Percentiles rank a stretch among this genome's conserved stretches.
Evolutionary conservation across 2,113 vertebrate species (phyloP).

Genomic region (Lontra canadensis): DNA sequence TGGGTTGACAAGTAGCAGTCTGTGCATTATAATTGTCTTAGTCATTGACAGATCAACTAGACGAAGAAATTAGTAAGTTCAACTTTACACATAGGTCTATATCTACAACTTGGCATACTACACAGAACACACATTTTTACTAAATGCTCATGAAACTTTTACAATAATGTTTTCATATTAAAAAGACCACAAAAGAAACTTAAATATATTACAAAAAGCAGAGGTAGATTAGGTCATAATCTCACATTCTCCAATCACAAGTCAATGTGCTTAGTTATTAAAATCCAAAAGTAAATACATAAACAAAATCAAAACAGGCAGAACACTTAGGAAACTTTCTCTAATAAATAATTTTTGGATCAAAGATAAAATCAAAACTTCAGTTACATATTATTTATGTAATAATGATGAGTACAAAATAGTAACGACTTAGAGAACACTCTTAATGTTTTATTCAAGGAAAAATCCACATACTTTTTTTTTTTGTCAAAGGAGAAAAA

Average conservation of each 20-base stretch:
- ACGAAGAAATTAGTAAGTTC: neutral
- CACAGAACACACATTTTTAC: neutral
- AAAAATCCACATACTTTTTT: neutral
- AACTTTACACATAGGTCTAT: neutral
- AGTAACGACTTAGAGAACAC: neutral
- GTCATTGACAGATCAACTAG: neutral
- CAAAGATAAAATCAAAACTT: neutral
- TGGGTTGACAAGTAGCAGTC: neutral
- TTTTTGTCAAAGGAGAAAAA: neutral
- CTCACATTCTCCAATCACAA: neutral
- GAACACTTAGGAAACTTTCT: neutral
- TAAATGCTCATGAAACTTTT: neutral
- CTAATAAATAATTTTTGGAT: neutral
- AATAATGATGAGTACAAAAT: neutral
- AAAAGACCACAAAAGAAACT: neutral
- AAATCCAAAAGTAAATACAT: neutral
- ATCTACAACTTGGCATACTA: neutral
- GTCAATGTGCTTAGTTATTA: neutral
- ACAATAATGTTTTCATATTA: neutral
- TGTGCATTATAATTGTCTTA: neutral
- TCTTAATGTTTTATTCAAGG: neutral
- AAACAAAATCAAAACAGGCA: neutral
- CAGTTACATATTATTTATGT: neutral
- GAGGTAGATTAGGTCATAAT: neutral
- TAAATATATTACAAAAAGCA: neutral